These are phyloP conservation scores for Caenorhabditis imperialis DNA, from an alignment of 2,888 invertebrate genomes.

Conservation along the genomic window DNA sequence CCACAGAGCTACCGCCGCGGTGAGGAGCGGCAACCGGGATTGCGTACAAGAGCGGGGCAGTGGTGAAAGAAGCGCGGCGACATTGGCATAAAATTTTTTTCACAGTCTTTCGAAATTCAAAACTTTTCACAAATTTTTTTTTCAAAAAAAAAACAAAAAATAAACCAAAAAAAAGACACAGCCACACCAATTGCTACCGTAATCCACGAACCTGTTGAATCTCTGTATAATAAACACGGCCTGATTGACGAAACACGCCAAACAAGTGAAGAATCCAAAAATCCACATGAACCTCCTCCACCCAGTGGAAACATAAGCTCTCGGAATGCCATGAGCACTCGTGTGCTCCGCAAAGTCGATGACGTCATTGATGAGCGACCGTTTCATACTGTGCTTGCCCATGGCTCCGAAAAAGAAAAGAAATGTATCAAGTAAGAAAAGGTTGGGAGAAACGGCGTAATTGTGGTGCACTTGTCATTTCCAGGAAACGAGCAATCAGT, in stretches of 20 bases:
- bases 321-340: constrained; percentile 76
- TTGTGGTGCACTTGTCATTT: constrained; percentile 37
- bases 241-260: constrained; percentile 72
- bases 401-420: constrained; percentile 10
- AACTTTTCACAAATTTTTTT: no score
- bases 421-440: constrained; percentile 39
- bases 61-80: no score
- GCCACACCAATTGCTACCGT: no score
- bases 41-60: no score
- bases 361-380: constrained; percentile 58
- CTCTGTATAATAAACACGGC: constrained; percentile 72
- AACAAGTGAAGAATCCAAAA: constrained; percentile 71
- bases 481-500: constrained; percentile 45
- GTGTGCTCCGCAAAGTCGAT: constrained; percentile 73
- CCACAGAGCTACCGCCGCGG: no score
- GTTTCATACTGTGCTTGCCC: constrained; percentile 48
- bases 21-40: no score
- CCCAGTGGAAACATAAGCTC: constrained; percentile 71
- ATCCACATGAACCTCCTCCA: constrained; percentile 70
- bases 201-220: constrained; percentile 61
- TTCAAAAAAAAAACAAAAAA: no score
- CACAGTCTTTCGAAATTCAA: not conserved
- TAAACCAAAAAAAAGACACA: no score
- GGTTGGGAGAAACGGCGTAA: no score
- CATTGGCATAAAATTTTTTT: not conserved